Evolutionary conservation across 2,797 vertebrate genomes (phyloP).

Genomic region (Emydoidea blandingii): DNA sequence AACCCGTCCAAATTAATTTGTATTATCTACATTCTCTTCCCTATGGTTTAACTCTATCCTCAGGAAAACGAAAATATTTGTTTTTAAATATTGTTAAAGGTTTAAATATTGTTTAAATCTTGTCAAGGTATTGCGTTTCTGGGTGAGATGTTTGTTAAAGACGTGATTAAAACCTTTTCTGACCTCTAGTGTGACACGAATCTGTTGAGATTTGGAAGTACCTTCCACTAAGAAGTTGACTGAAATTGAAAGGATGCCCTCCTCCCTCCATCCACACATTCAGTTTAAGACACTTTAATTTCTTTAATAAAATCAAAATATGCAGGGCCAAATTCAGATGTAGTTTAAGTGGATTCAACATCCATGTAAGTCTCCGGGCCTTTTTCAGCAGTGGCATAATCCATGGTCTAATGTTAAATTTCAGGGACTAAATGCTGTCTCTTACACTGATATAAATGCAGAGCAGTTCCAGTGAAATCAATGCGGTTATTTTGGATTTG

Average conservation of each 20-base stretch:
- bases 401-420: background rate
- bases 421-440: background rate
- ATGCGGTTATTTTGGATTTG: background rate
- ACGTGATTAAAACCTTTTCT: background rate
- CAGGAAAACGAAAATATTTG: background rate
- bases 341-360: background rate
- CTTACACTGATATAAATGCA: background rate
- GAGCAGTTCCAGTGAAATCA: background rate
- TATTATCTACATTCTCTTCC: background rate
- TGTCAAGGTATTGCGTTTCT: background rate
- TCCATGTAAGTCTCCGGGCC: background rate
- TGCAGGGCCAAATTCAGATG: background rate
- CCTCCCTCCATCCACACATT: background rate
- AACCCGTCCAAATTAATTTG: slow-evolving; percentile 11
- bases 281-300: background rate
- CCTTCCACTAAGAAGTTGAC: background rate
- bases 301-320: background rate
- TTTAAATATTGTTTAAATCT: background rate
- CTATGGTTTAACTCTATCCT: background rate
- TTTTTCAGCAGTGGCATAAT: background rate
- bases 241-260: background rate
- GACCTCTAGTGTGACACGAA: background rate
- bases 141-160: background rate
- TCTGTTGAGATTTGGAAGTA: background rate
- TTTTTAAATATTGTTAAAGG: background rate